Evolutionary conservation across 2,888 invertebrate species (phyloP), one percentile per base, ranked within the genome.

Genomic region (Dermolepida albohirtum): DNA sequence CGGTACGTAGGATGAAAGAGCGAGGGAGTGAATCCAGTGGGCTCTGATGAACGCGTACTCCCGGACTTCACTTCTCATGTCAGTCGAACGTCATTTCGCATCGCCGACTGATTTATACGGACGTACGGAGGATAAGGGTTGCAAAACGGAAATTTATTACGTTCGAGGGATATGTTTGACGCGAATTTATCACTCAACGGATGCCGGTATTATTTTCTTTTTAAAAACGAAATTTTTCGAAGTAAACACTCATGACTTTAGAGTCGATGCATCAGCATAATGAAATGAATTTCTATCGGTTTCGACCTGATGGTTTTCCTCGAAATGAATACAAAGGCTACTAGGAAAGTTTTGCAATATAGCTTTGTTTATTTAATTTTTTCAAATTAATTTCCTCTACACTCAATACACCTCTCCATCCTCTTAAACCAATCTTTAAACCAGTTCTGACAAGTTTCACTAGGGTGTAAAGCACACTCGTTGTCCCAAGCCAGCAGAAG

Each of bases 41-140:
- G 4, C 16, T 17, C 47, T 11, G 34, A 34, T 34, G 34, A 5
- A 34, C 34, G 6, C 34, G 17, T 67, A 69, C 64, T 67, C 72
- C 72, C 67, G 69, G 69, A 71, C 69, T 70, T 67, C 55, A 72
- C 71, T 71, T 72, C 72, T 71, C 71, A 70, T 72, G 72, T 72
- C 72, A 72, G 72, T 72, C 69, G 72, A 70, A 69, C 68, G 72
- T 72, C 72, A 67, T 71, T 72, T 71, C 71, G 70, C 49, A 71
- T 70, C 70, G 34, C 6, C 34, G 34, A 7, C 10, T 34, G 34
- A 34, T 34, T 10, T 34, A 34, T 34, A 34, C 51, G 51, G 27
- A 51, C 8, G 51, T 12, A 29, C 12, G 22, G 11, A 11, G 22
- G 40, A 41, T 55, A 55, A 54, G 14, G 54, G 39, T 14, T 54